phyloP scores from a whole-genome alignment of 2,888 invertebrate species.

The Heliconius hortense region DNA sequence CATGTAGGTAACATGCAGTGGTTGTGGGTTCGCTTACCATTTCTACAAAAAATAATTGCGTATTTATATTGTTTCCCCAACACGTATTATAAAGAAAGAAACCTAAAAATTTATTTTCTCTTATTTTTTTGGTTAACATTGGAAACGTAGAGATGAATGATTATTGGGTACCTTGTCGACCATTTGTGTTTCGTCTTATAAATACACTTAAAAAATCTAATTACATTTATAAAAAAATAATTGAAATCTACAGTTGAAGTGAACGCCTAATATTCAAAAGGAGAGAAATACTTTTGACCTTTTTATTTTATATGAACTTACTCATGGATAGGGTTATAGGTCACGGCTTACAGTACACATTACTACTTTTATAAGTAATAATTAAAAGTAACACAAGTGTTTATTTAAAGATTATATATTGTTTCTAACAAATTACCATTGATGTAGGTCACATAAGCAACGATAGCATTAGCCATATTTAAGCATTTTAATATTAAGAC shows the following conservation, averaged over 20 bases:
- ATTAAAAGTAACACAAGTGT: background rate
- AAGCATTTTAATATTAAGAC: background rate
- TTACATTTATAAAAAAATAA: background rate
- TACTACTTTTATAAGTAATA: background rate
- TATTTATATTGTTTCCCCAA: too few relatives aligned
- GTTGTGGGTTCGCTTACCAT: background rate
- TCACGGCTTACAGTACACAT: constrained; percentile 17
- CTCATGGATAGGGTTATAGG: constrained; percentile 2
- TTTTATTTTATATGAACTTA: constrained; percentile 18
- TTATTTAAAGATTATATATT: constrained; percentile 2
- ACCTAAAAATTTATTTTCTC: background rate
- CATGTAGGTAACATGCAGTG: background rate
- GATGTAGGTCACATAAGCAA: background rate
- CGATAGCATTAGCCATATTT: background rate
- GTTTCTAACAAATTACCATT: background rate
- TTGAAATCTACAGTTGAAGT: background rate
- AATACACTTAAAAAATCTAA: background rate
- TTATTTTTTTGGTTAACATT: background rate
- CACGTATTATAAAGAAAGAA: background rate
- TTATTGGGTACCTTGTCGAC: background rate
- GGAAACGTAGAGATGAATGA: background rate
- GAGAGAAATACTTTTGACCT: constrained; percentile 27
- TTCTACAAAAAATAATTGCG: background rate
- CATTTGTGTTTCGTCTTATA: background rate
- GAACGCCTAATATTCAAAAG: constrained; percentile 16